A percentile compares a stretch with the other conserved stretches of the same genome.
phyloP scores from a whole-genome alignment of 2,113 vertebrate genomes.

The Python bivittatus region DNA sequence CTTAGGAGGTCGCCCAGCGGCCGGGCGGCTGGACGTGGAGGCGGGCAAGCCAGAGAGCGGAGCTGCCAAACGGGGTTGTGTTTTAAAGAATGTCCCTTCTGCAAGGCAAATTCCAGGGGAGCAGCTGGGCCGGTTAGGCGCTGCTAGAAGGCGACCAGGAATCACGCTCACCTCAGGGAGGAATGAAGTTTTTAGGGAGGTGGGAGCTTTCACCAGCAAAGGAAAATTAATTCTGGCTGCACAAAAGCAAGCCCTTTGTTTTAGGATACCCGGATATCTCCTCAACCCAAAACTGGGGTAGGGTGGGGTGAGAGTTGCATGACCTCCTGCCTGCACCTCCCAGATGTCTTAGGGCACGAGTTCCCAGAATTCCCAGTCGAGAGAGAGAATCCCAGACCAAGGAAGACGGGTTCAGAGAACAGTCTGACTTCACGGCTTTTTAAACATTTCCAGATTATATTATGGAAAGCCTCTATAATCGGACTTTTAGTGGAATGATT shows the following conservation, averaged over 20 bases:
- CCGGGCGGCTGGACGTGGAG: no score
- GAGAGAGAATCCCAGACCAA: no score
- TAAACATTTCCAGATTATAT: no score
- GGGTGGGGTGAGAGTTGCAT: constrained; percentile 28
- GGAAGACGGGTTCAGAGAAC: no score
- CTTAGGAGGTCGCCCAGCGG: no score
- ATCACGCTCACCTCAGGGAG: not conserved
- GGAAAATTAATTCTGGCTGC: not conserved
- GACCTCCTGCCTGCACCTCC: not conserved
- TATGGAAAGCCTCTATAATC: not conserved
- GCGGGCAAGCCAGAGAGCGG: not conserved
- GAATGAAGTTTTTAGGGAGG: not conserved
- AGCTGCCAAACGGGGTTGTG: not conserved
- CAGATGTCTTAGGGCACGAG: not conserved
- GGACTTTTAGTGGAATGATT: not conserved
- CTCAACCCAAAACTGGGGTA: constrained; percentile 45
- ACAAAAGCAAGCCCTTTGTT: not conserved
- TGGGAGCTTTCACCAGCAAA: not conserved
- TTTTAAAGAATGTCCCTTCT: not conserved
- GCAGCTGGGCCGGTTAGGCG: not conserved
- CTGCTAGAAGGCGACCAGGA: no score
- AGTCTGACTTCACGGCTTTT: no score
- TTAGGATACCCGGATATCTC: constrained; percentile 34
- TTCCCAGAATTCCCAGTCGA: not conserved
- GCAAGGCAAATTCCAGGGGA: not conserved